A percentile compares a stretch with the other conserved stretches of the same genome.
Conservation (phyloP, 2,888 invertebrate genomes). For the Hypomecis punctinalis region DNA sequence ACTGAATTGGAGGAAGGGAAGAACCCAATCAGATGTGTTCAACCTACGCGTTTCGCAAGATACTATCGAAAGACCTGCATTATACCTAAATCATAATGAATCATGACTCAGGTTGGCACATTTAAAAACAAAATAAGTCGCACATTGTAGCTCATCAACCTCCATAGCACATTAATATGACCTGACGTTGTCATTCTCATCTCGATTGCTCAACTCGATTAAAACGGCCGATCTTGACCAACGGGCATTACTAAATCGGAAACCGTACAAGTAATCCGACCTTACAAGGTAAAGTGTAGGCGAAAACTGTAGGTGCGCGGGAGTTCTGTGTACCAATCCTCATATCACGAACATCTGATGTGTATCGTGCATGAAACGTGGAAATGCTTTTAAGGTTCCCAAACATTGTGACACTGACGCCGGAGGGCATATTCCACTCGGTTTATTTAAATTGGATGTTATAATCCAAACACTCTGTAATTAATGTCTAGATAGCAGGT, state of each 20-base stretch:
- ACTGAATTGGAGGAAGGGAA: too few relatives aligned
- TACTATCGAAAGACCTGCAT: too few relatives aligned
- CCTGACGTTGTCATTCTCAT: slow-evolving; percentile 22
- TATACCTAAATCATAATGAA: too few relatives aligned
- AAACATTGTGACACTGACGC: slow-evolving; percentile 14
- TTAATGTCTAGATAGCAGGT: background rate
- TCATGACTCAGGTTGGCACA: too few relatives aligned
- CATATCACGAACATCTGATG: slow-evolving; percentile 43
- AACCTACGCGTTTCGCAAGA: too few relatives aligned
- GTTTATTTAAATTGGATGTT: slow-evolving; percentile 1
- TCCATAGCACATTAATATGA: slow-evolving; percentile 8
- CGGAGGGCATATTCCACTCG: background rate
- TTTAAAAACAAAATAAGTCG: background rate
- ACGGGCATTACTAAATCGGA: slow-evolving; percentile 42
- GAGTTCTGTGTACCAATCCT: slow-evolving; percentile 48
- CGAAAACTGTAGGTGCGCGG: slow-evolving; percentile 56
- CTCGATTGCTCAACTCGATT: slow-evolving; percentile 30
- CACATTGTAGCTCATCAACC: slow-evolving; percentile 15
- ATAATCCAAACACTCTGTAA: background rate
- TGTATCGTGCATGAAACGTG: slow-evolving; percentile 38
- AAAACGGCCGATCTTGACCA: slow-evolving; percentile 32
- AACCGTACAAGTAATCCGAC: slow-evolving; percentile 56
- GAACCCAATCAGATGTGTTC: too few relatives aligned
- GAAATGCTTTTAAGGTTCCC: slow-evolving; percentile 19
- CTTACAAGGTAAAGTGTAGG: slow-evolving; percentile 61